These are phyloP conservation scores for Salvelinus sp. DNA, from an alignment of 2,113 vertebrate species.

Conservation along the genomic window DNA sequence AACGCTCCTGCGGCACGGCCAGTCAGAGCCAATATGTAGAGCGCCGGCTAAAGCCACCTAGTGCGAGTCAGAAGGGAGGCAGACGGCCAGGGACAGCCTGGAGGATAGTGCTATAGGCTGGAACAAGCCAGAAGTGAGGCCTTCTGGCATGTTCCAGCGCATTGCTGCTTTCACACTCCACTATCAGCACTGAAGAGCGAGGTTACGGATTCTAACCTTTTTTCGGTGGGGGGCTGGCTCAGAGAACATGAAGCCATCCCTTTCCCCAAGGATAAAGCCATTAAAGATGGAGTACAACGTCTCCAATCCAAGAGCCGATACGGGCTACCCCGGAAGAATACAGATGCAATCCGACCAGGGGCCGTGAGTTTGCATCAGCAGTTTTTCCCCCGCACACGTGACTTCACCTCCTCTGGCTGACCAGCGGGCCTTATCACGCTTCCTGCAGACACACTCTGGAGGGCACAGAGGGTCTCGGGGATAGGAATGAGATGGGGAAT, in stretches of 20 bases:
- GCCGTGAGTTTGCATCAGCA: not conserved
- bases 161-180: too few species aligned
- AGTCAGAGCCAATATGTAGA: not conserved
- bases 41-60: not conserved
- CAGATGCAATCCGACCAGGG: conserved; percentile 26
- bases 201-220: too few species aligned
- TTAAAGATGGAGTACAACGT: conserved; percentile 30
- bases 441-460: not conserved
- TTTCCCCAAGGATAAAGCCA: conserved; percentile 38
- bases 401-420: conserved; percentile 36
- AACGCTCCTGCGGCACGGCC: not conserved
- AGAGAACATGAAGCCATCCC: not conserved
- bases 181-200: too few species aligned
- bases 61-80: not conserved
- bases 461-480: conserved; percentile 7
- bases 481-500: conserved; percentile 13
- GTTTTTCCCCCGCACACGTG: not conserved
- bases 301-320: conserved; percentile 20
- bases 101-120: not conserved
- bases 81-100: not conserved
- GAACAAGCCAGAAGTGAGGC: not conserved
- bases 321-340: conserved; percentile 24
- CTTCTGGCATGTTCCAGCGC: not conserved
- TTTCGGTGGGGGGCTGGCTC: too few species aligned
- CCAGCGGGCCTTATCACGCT: conserved; percentile 20